Evolutionary conservation across 2,888 invertebrate species (phyloP), one percentile per base, ranked within the genome.

Genomic region (Branchinecta sandiegonensis): DNA sequence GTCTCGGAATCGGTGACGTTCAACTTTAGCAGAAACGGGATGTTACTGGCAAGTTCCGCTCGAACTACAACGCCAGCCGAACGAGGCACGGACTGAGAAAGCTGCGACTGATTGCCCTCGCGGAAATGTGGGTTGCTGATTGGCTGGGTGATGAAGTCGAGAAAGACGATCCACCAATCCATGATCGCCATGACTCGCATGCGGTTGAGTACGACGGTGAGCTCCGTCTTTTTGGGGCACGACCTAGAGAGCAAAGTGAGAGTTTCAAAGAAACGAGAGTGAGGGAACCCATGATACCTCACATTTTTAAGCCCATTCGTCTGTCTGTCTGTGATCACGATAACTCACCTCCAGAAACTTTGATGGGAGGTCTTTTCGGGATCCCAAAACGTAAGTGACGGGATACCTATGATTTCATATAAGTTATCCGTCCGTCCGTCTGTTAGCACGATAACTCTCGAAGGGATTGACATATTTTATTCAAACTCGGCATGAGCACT

Each of bases 1-100:
- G 97, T 81, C 79, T 99, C 95, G 6, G 94, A 95, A 78, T 96
- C 93, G 0, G 93, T 94, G 46, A 96, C 86, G 78, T 95, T 96
- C 69, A 97, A 81, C 77, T 93, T 93, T 48, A 95, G 80, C 78
- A 95, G 94, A 77, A 88, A 83, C 1, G 84, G 85, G 12, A 76
- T 71, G 10, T 46, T n/a, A 6, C 12, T 47, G 5, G 47, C 14
- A 13, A 48, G 37, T 23, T 65, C 69, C n/a, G 69, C 48, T 48
- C 65, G 65, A 11, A 65, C 56, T 14, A 69, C 46, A 65, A 50
- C 64, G 46, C 65, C 68, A 47, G 12, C 47, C 65, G 48, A 50
- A 64, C 63, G 65, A 64, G 47, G 48, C 23, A n/a, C 66, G 8
- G 66, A 37, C 37, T 14, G n/a, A 6, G 37, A 12, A 64, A 13